A percentile compares a stretch with the other conserved stretches of the same genome.
Evolutionary conservation across 2,113 vertebrate genomes (phyloP).

Genomic region (Zootoca vivipara): DNA sequence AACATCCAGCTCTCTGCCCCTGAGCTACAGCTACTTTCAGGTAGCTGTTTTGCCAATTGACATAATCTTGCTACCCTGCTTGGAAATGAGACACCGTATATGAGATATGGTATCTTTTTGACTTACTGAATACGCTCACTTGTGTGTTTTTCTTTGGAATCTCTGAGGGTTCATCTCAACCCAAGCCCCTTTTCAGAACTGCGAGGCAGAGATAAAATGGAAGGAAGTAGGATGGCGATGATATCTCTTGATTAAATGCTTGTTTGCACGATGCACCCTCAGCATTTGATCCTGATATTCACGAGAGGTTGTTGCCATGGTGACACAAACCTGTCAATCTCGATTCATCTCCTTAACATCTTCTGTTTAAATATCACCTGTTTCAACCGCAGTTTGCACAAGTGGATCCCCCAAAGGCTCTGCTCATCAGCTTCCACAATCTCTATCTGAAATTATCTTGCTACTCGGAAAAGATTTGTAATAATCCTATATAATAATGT

Average conservation of each 20-base stretch:
- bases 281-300: constrained; percentile 48
- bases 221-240: not conserved
- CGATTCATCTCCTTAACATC: constrained; percentile 45
- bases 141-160: not conserved
- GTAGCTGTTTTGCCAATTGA: not conserved
- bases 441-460: constrained; percentile 30
- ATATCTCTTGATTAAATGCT: constrained; percentile 42
- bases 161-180: constrained; percentile 27
- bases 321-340: constrained; percentile 46
- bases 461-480: constrained; percentile 18
- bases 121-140: not conserved
- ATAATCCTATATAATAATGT: no score
- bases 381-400: constrained; percentile 63
- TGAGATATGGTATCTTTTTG: not conserved
- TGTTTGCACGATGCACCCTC: constrained; percentile 25
- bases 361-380: constrained; percentile 68
- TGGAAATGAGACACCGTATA: not conserved
- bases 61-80: not conserved
- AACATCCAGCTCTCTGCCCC: no score
- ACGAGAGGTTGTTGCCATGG: constrained; percentile 60
- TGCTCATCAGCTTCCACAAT: constrained; percentile 37
- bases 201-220: constrained; percentile 32
- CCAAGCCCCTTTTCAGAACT: constrained; percentile 15
- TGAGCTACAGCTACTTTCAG: not conserved
- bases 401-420: constrained; percentile 50